These are phyloP conservation scores for Leptinotarsa juncta DNA, from an alignment of 2,888 invertebrate genomes.

Conservation along the genomic window DNA sequence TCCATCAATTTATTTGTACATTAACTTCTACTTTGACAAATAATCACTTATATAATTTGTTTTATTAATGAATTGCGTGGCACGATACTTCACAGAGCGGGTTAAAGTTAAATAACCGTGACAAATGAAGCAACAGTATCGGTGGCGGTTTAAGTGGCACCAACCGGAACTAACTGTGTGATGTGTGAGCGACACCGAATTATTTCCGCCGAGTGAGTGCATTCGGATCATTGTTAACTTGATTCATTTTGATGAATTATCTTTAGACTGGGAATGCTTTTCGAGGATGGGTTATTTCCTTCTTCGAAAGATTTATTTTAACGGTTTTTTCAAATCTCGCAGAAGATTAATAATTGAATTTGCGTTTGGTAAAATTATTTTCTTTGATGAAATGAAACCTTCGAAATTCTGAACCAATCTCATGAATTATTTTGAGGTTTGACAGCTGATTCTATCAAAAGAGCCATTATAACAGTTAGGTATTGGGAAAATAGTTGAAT, in stretches of 20 bases:
- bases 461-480: too few relatives aligned
- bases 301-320: neutral
- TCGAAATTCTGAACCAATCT: too few relatives aligned
- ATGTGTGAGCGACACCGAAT: constrained; percentile 49
- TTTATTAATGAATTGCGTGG: constrained; percentile 35
- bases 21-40: constrained; percentile 9
- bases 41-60: constrained; percentile 33
- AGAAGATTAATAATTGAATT: too few relatives aligned
- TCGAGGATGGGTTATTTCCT: constrained; percentile 25
- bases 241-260: constrained; percentile 43
- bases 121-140: constrained; percentile 60
- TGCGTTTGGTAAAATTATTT: too few relatives aligned
- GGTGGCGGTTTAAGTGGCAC: constrained; percentile 53
- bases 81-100: constrained; percentile 38
- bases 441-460: too few relatives aligned
- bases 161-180: constrained; percentile 60
- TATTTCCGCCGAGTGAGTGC: constrained; percentile 35
- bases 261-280: constrained; percentile 22
- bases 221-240: constrained; percentile 35
- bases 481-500: too few relatives aligned
- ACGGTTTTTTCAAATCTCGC: neutral
- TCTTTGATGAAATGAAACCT: too few relatives aligned
- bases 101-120: constrained; percentile 59
- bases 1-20: neutral
- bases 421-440: too few relatives aligned